Evolutionary conservation across 2,113 vertebrate species (phyloP).

Genomic region (Heptranchias perlo): DNA sequence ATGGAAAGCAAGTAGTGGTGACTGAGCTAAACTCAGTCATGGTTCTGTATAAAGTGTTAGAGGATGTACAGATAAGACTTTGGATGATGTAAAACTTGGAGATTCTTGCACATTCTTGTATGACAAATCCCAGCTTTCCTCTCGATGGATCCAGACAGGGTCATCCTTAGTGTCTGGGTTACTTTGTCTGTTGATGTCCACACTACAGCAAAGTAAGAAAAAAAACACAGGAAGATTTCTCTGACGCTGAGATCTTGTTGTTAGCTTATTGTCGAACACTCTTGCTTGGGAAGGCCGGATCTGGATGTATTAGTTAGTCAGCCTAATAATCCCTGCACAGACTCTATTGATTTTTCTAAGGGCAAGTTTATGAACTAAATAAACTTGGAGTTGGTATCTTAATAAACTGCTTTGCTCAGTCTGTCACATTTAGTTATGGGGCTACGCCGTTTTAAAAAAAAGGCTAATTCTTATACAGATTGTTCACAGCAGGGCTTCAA

Average conservation of each 20-base stretch:
- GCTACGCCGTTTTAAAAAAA: conserved; percentile 56
- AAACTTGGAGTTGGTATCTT: conserved; percentile 81
- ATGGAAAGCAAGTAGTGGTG: not conserved
- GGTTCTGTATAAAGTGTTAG: not conserved
- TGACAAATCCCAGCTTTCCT: conserved; percentile 25
- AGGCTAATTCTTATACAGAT: conserved; percentile 79
- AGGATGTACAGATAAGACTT: conserved; percentile 24
- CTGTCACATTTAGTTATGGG: conserved; percentile 80
- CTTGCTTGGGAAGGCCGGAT: conserved; percentile 61
- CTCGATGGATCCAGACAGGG: not conserved
- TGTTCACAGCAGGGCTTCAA: conserved; percentile 81
- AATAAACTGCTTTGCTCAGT: conserved; percentile 76
- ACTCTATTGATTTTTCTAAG: conserved; percentile 76
- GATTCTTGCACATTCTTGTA: not conserved
- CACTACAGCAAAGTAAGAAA: not conserved
- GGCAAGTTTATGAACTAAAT: conserved; percentile 84
- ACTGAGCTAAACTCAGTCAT: too few relatives aligned
- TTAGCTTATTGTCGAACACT: conserved; percentile 56
- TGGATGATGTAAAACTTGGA: conserved; percentile 31
- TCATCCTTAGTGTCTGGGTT: not conserved
- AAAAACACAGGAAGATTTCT: not conserved
- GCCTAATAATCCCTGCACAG: conserved; percentile 75
- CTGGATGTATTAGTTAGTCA: conserved; percentile 79
- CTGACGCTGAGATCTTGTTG: conserved; percentile 38
- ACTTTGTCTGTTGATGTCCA: not conserved